Conservation (phyloP, 2,888 invertebrate genomes). For the Oscheius onirici region DNA sequence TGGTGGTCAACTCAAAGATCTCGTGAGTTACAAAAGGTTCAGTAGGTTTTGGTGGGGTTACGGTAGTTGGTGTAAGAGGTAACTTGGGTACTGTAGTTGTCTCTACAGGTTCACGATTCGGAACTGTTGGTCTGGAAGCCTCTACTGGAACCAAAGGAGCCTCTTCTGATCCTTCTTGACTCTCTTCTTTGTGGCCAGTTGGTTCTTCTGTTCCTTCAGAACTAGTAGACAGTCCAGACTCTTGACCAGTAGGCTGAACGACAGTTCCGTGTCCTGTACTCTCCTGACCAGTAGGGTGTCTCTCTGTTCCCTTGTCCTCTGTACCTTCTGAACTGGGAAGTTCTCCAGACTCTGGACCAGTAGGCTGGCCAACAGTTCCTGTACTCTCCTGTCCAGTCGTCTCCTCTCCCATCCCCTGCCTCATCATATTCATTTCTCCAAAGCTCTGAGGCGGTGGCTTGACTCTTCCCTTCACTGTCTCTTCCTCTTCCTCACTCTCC, state of each 20-base stretch:
- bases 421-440: constrained; percentile 30
- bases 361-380: too few relatives aligned
- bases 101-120: too few relatives aligned
- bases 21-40: constrained; percentile 21
- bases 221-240: neutral
- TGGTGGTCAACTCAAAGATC: constrained; percentile 1
- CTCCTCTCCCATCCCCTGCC: neutral
- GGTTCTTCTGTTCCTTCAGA: neutral
- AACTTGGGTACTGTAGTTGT: neutral
- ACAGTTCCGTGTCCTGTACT: neutral
- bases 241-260: neutral
- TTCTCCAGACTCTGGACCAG: neutral
- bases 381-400: neutral
- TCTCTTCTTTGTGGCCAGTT: neutral
- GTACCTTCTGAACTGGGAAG: neutral
- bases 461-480: neutral
- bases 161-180: neutral
- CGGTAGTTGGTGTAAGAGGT: neutral
- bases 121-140: neutral
- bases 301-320: neutral
- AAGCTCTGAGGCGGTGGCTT: constrained; percentile 18
- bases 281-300: neutral
- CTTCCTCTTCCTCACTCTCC: constrained; percentile 28
- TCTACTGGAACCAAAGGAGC: neutral
- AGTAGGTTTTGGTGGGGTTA: neutral